These are phyloP conservation scores for Tipula lateralis DNA, from an alignment of 2,888 invertebrate genomes.

Conservation along the genomic window DNA sequence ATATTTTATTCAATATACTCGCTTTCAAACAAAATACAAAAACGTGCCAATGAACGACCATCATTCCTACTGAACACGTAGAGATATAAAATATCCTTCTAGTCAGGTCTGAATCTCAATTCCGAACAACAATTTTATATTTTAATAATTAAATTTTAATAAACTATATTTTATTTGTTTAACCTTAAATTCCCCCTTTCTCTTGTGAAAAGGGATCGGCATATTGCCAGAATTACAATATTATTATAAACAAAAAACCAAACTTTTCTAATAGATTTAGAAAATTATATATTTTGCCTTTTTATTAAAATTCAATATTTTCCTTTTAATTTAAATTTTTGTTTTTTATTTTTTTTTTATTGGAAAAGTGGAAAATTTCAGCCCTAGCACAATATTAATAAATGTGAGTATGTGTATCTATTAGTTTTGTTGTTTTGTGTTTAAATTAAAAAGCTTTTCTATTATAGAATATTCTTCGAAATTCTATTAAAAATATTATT, in stretches of 20 bases:
- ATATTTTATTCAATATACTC: too few relatives aligned
- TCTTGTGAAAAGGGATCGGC: neutral
- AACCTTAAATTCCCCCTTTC: neutral
- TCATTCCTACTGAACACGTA: neutral
- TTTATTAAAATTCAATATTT: neutral
- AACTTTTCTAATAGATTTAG: neutral
- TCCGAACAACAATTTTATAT: neutral
- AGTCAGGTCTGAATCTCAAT: neutral
- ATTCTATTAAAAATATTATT: neutral
- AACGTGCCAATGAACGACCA: neutral
- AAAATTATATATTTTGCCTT: neutral
- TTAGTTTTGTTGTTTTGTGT: neutral
- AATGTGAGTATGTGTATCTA: neutral
- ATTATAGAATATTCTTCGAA: neutral
- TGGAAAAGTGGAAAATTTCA: neutral
- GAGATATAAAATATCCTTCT: neutral
- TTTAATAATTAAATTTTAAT: neutral
- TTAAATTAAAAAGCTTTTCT: neutral
- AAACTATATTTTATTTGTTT: neutral
- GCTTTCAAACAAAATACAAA: too few relatives aligned
- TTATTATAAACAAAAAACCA: neutral
- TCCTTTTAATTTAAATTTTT: neutral
- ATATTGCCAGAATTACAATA: constrained; percentile 1
- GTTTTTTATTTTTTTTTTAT: neutral
- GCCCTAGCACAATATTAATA: neutral